phyloP scores from a whole-genome alignment of 2,113 vertebrate species.

The Copsychus sechellarum region DNA sequence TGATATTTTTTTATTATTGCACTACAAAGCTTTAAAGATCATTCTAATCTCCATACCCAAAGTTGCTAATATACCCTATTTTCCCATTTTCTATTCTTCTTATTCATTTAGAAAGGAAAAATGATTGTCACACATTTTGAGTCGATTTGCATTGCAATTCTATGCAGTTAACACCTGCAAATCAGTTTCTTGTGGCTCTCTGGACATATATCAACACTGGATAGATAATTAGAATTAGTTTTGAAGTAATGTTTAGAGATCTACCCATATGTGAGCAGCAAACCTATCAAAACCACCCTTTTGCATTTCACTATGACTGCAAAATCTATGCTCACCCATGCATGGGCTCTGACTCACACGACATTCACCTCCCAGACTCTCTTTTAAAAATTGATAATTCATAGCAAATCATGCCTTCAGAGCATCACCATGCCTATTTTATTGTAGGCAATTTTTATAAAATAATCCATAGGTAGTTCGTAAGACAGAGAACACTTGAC shows the following conservation, averaged over 20 bases:
- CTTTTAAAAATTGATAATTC: neutral
- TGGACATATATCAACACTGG: neutral
- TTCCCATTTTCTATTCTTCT: neutral
- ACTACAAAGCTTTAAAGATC: neutral
- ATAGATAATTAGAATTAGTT: neutral
- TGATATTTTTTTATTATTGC: neutral
- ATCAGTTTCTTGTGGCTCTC: neutral
- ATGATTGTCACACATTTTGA: neutral
- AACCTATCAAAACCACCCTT: neutral
- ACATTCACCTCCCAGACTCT: neutral
- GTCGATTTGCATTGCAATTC: neutral
- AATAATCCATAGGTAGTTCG: neutral
- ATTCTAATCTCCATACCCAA: neutral
- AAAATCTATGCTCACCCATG: neutral
- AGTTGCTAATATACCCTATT: neutral
- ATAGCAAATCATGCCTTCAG: neutral
- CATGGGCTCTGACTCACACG: neutral
- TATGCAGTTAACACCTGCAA: neutral
- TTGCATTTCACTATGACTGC: neutral
- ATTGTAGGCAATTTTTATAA: neutral
- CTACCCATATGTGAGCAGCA: neutral
- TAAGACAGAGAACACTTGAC: neutral
- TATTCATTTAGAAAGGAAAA: neutral
- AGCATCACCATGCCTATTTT: neutral
- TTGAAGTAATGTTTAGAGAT: neutral